These are phyloP conservation scores for Diplazon laetatorius DNA, from an alignment of 2,888 invertebrate species.

Conservation along the genomic window DNA sequence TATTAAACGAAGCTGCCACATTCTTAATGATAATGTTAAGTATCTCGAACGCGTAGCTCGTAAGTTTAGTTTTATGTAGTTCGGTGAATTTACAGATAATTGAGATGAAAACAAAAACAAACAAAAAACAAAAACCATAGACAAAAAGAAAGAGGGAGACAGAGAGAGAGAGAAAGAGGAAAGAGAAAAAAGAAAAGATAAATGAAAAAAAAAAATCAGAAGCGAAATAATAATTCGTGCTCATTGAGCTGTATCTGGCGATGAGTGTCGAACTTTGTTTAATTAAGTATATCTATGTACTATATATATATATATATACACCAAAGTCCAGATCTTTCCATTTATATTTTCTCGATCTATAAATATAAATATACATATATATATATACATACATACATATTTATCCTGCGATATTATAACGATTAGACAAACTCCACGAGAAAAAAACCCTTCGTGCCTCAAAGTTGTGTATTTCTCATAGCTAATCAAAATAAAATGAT, in stretches of 20 bases:
- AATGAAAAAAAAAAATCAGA: too few relatives aligned
- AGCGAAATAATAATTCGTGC: neutral
- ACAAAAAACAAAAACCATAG: neutral
- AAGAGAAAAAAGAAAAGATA: too few relatives aligned
- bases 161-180: too few relatives aligned
- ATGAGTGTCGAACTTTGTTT: slow-evolving; percentile 24
- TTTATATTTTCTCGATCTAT: slow-evolving; percentile 13
- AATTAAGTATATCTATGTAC: slow-evolving; percentile 22
- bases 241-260: slow-evolving; percentile 12
- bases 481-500: slow-evolving; percentile 43
- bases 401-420: slow-evolving; percentile 26
- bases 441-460: slow-evolving; percentile 34
- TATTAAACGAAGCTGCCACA: slow-evolving; percentile 62
- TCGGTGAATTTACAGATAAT: slow-evolving; percentile 17
- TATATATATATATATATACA: slow-evolving; percentile 39
- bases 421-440: slow-evolving; percentile 6
- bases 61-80: slow-evolving; percentile 35
- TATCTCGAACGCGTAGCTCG: slow-evolving; percentile 40
- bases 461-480: slow-evolving; percentile 47
- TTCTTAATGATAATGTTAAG: slow-evolving; percentile 49
- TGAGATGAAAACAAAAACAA: neutral
- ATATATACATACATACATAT: slow-evolving; percentile 23
- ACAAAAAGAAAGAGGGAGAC: too few relatives aligned
- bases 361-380: slow-evolving; percentile 14
- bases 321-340: slow-evolving; percentile 44